Evolutionary conservation across 2,888 invertebrate species (phyloP).

Genomic region (Xestia c-nigrum): DNA sequence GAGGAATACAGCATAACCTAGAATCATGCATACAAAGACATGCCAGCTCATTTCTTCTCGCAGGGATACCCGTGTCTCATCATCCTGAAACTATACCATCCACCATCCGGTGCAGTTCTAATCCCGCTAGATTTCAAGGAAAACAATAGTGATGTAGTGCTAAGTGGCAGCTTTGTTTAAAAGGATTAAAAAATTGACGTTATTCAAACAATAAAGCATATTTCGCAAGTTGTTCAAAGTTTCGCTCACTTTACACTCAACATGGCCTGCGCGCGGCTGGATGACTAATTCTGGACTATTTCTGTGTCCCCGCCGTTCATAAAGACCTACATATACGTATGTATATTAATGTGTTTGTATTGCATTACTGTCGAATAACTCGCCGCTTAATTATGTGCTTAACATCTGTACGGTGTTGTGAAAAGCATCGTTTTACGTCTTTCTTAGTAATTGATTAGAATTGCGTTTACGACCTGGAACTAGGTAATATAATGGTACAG

Average conservation of each 20-base stretch:
- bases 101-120: background rate
- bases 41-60: background rate
- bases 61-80: background rate
- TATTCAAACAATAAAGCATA: slow-evolving; percentile 37
- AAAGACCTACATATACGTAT: slow-evolving; percentile 48
- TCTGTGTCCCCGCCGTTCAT: slow-evolving; percentile 71
- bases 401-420: slow-evolving; percentile 49
- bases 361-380: slow-evolving; percentile 58
- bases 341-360: slow-evolving; percentile 57
- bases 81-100: too few relatives aligned
- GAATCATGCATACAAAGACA: background rate
- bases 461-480: background rate
- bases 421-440: slow-evolving; percentile 36
- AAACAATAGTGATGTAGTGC: background rate
- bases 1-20: background rate
- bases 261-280: slow-evolving; percentile 53
- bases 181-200: background rate
- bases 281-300: slow-evolving; percentile 82
- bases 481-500: slow-evolving; percentile 1
- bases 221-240: slow-evolving; percentile 58
- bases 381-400: slow-evolving; percentile 57
- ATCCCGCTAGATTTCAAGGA: background rate
- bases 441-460: slow-evolving; percentile 34
- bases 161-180: background rate
- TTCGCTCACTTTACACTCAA: slow-evolving; percentile 41